Percentiles rank a stretch among this genome's conserved stretches.
Conservation (phyloP, 2,113 vertebrate genomes). For the Sus scrofa region T2T-Sscrofa CM000828.6:62847001-62847500, state of each 20-base stretch:
- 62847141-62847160: neutral
- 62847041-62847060: neutral
- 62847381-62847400: neutral
- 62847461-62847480: neutral
- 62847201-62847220: neutral
- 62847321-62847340: neutral
- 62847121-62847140: neutral
- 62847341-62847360: neutral
- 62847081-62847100: neutral
- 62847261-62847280: neutral
- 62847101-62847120: neutral
- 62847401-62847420: neutral
- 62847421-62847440: neutral
- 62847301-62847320: fast-evolving
- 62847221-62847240: fast-evolving
- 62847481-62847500: neutral
- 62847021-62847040: fast-evolving
- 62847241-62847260: neutral
- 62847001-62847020: fast-evolving
- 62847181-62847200: neutral
- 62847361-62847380: neutral
- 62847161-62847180: neutral
- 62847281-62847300: neutral
- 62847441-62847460: neutral
- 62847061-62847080: neutral